Evolutionary conservation across 1,140 invertebrate genomes (phyloP), one percentile per base, ranked within the genome.

Genomic region (Aphaenogaster floridana): DNA sequence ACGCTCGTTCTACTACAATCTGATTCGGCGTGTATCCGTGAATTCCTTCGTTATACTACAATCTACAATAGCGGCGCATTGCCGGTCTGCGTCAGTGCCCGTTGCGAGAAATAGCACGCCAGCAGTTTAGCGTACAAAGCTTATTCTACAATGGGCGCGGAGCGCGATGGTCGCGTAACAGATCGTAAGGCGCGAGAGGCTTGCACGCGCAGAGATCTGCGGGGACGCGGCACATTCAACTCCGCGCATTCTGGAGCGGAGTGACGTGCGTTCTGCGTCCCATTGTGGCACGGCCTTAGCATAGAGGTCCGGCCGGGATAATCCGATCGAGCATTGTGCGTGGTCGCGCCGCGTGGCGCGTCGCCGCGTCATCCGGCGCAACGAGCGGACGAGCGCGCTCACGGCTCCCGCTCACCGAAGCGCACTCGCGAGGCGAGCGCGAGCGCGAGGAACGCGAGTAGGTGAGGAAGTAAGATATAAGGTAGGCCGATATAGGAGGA

Each of bases 391-490:
- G 45, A 63, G 39, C 17, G 39, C 17, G 61, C 34, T 15, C 13
- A 28, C 48, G 9, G 50, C 34, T 21, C 59, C 59, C 59, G 66
- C 48, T 42, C 64, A 6, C 64, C 17, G 39, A 17, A n/a, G 42
- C 59, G 66, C 28, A 8, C 36, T 7, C 39, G 9, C 72, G 28
- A 28, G 28, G 28, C 28, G 28, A 28, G 28, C 28, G 39, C 42
- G 7, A 21, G 57, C 71, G 52, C 69, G 71, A 71, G 45, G 63
- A 45, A 72, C 45, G 54, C 42, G 84, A 80, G 89, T 90, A 87
- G 89, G 90, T 85, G 90, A 91, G 69, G 61, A 92, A 93, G 89
- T 91, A 90, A 92, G 91, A 91, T 88, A 88, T 89, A 91, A 91
- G 89, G 92, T 91, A 93, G 91, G 85, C 91, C 89, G 92, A 93